Evolutionary conservation across 2,113 vertebrate genomes (phyloP), one percentile per base, ranked within the genome.

Genomic region (Campylorhamphus procurvoides): DNA sequence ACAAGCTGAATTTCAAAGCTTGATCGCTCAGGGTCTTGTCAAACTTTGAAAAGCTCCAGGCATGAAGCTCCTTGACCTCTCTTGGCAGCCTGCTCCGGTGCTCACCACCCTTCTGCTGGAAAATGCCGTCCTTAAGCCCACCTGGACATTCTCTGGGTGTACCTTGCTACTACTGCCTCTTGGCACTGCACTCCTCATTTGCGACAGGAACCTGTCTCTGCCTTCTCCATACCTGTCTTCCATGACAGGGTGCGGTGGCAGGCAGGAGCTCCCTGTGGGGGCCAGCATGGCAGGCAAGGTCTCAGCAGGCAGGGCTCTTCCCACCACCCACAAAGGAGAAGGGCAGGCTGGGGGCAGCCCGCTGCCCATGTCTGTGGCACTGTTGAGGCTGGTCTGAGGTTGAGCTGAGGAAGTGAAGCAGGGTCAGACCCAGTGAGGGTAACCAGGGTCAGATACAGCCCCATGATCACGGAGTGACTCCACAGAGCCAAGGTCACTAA

Each of bases 211-310:
- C 42, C 42, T 29, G 62, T 37, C 31, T 86, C 71, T 79, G 76
- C 63, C 44, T 83, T 47, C 39, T 59, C 47, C 7, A 6, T 6
- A 49, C 8, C 18, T 2, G 1, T 19, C n/a, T 18, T 10, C 31
- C 6, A 18, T 8, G 39, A 9, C 55, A 25, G 53, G 19, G 18
- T 1, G 3, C 0, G 0, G 27, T 1, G 9, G 13, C 24, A 13
- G 11, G 12, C 0, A 0, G 18, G 5, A 16, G 7, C 2, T 85
- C 24, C 46, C 46, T 0, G 0, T 7, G 35, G 13, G 28, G 52
- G 47, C 39, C 20, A 28, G 20, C 27, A 22, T 4, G 17, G 55
- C 31, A 22, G 42, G 42, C 40, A 37, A 39, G 4, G 7, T 47
- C 15, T 55, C 73, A 42, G 28, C 47, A 62, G 37, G 12, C 42